phyloP scores from a whole-genome alignment of 2,113 vertebrate genomes.

The Syrrhaptes paradoxus region DNA sequence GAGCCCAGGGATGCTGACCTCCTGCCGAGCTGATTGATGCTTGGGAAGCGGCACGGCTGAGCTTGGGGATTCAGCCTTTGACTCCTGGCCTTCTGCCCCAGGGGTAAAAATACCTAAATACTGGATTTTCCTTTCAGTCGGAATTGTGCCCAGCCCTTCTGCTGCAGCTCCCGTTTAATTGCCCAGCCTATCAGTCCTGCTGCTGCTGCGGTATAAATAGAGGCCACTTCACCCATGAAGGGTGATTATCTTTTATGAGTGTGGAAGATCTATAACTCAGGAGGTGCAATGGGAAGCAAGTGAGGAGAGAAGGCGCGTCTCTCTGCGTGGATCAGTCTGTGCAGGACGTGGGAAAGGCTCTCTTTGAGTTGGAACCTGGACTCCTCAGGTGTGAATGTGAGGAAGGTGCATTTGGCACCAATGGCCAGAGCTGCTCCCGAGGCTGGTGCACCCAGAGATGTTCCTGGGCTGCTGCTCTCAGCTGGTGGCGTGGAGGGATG shows the following conservation, averaged over 20 bases:
- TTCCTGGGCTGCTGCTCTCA: not conserved
- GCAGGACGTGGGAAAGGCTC: not conserved
- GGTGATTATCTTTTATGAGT: conserved; percentile 73
- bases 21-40: not conserved
- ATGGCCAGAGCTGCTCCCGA: not conserved
- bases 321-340: not conserved
- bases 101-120: not conserved
- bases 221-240: conserved; percentile 73
- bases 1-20: not conserved
- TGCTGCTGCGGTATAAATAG: conserved; percentile 47
- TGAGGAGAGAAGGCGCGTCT: not conserved
- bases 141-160: not conserved
- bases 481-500: not conserved
- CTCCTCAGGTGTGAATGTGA: not conserved
- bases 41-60: not conserved
- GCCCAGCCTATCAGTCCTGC: conserved; percentile 57
- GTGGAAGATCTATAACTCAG: conserved; percentile 59
- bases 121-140: not conserved
- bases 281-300: conserved; percentile 44
- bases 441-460: not conserved
- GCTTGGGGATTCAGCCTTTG: not conserved
- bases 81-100: not conserved
- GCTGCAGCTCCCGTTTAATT: conserved; percentile 63
- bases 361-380: rapidly evolving
- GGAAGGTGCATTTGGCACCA: not conserved